Conservation (phyloP, 1,140 invertebrate genomes). For the Argopecten irradians region DNA sequence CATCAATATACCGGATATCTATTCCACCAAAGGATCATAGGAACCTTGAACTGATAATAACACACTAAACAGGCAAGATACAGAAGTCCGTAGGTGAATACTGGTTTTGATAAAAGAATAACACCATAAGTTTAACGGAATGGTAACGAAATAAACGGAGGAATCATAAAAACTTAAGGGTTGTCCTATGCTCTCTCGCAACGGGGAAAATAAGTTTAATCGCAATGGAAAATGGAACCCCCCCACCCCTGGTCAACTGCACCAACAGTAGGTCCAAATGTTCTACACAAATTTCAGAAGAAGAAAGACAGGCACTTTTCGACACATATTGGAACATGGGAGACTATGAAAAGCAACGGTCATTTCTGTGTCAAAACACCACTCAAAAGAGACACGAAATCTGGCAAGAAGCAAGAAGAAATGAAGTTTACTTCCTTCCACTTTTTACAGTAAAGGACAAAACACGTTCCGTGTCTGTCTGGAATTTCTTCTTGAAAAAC, state of each 20-base stretch:
- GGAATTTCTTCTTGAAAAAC: conserved; percentile 49
- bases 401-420: conserved; percentile 30
- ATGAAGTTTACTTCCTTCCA: conserved; percentile 25
- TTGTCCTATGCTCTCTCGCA: conserved; percentile 11
- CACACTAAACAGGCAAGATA: conserved; percentile 27
- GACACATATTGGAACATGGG: neutral
- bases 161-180: neutral
- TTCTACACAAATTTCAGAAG: conserved; percentile 44
- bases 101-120: conserved; percentile 25
- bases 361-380: conserved; percentile 41
- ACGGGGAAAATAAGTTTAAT: conserved; percentile 26
- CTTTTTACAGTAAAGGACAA: neutral
- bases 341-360: conserved; percentile 20
- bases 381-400: conserved; percentile 27
- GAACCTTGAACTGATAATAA: neutral
- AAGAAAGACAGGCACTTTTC: conserved; percentile 36
- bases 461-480: conserved; percentile 42
- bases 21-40: neutral
- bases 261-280: conserved; percentile 46
- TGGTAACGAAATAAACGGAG: conserved; percentile 47
- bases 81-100: neutral
- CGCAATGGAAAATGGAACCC: conserved; percentile 9
- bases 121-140: neutral
- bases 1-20: neutral
- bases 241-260: no score